These are phyloP conservation scores for Diloba caeruleocephala DNA, from an alignment of 2,888 invertebrate genomes.

Conservation along the genomic window DNA sequence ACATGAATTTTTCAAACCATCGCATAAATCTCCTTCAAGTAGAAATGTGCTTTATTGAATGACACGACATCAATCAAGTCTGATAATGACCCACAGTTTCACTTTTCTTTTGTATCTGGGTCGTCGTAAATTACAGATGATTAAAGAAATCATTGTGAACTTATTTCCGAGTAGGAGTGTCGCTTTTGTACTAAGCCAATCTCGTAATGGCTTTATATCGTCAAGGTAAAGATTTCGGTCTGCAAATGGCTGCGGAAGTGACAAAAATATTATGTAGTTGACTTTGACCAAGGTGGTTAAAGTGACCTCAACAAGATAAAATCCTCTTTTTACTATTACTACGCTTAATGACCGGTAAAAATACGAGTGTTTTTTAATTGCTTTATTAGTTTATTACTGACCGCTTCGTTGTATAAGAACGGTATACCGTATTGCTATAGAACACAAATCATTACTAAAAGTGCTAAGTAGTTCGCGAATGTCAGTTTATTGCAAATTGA, in stretches of 20 bases:
- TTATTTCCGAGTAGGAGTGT: constrained; percentile 66
- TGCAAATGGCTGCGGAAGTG: constrained; percentile 72
- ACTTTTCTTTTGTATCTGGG: constrained; percentile 71
- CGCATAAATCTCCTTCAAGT: constrained; percentile 61
- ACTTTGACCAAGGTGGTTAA: constrained; percentile 63
- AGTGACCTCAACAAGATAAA: constrained; percentile 62
- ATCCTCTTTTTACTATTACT: constrained; percentile 57
- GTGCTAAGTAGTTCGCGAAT: constrained; percentile 64
- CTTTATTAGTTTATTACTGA: constrained; percentile 11
- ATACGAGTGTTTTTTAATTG: constrained; percentile 12
- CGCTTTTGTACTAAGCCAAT: constrained; percentile 52
- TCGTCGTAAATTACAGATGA: constrained; percentile 59
- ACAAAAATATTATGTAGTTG: constrained; percentile 61
- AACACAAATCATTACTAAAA: constrained; percentile 60
- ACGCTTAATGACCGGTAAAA: constrained; percentile 50
- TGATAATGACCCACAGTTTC: constrained; percentile 69
- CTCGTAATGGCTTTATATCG: constrained; percentile 57
- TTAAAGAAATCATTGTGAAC: constrained; percentile 63
- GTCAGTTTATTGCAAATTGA: constrained; percentile 65
- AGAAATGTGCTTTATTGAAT: constrained; percentile 61
- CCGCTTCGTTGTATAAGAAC: constrained; percentile 14
- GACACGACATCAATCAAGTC: constrained; percentile 67
- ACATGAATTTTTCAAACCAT: constrained; percentile 18
- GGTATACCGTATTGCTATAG: constrained; percentile 34
- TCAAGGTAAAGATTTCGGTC: constrained; percentile 64